phyloP scores from a whole-genome alignment of 2,113 vertebrate species.

The Lagopus muta region DNA sequence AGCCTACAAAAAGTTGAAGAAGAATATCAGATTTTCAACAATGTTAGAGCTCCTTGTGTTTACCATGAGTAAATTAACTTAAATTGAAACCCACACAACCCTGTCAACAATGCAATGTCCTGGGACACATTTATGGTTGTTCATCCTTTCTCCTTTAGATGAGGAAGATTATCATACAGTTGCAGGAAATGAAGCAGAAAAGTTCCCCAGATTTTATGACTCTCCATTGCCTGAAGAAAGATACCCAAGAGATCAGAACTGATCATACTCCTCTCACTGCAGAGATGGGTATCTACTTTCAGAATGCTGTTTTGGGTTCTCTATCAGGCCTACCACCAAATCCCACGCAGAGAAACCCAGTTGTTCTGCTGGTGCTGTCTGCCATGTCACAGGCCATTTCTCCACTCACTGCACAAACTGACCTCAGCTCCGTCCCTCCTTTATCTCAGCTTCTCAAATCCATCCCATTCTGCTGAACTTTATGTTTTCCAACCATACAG shows the following conservation, averaged over 20 bases:
- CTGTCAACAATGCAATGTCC: conserved; percentile 24
- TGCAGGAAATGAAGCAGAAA: not conserved
- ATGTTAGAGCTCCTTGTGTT: not conserved
- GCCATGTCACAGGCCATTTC: not conserved
- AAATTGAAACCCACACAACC: conserved; percentile 17
- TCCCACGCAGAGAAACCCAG: not conserved
- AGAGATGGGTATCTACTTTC: not conserved
- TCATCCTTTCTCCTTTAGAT: not conserved
- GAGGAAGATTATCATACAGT: not conserved
- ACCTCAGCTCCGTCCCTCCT: not conserved
- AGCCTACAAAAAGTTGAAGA: not conserved
- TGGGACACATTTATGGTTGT: not conserved
- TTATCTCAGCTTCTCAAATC: not conserved
- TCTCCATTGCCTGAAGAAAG: not conserved
- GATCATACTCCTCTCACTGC: not conserved
- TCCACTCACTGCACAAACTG: not conserved
- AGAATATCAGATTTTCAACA: not conserved
- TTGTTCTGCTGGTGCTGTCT: not conserved
- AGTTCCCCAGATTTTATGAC: not conserved
- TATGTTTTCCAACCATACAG: not conserved
- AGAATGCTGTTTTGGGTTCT: not conserved
- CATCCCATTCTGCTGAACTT: not conserved
- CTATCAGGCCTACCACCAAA: not conserved
- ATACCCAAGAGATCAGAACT: not conserved
- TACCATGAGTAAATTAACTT: not conserved